These are phyloP conservation scores for Drosophila macrospina DNA, from an alignment of 2,888 invertebrate species.

Conservation along the genomic window DNA sequence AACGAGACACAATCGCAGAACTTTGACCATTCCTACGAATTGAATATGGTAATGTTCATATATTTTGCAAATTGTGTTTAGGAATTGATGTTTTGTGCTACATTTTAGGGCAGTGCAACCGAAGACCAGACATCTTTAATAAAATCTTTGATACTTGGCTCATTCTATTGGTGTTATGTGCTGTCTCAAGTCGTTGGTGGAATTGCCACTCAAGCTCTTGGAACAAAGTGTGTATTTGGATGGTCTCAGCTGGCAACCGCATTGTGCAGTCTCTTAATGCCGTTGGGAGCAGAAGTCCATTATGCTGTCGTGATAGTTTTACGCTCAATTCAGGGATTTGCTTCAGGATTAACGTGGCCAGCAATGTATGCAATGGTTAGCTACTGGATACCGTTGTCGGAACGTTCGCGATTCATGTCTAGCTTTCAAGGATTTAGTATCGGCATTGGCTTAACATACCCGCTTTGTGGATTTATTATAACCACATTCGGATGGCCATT, in stretches of 20 bases:
- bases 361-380: slow-evolving; percentile 91
- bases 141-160: slow-evolving; percentile 88
- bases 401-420: slow-evolving; percentile 91
- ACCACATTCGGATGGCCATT: slow-evolving; percentile 89
- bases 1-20: slow-evolving; percentile 44
- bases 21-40: slow-evolving; percentile 31
- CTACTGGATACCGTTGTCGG: slow-evolving; percentile 90
- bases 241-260: slow-evolving; percentile 90
- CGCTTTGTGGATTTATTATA: slow-evolving; percentile 89
- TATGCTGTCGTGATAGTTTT: slow-evolving; percentile 88
- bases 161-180: slow-evolving; percentile 91
- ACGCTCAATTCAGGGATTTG: slow-evolving; percentile 89
- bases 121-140: slow-evolving; percentile 81
- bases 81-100: slow-evolving; percentile 7
- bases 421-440: slow-evolving; percentile 92
- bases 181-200: slow-evolving; percentile 90
- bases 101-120: slow-evolving; percentile 80
- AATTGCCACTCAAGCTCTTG: slow-evolving; percentile 89
- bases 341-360: slow-evolving; percentile 91
- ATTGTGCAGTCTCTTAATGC: slow-evolving; percentile 89
- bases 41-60: slow-evolving; percentile 60
- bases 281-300: slow-evolving; percentile 88
- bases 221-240: slow-evolving; percentile 90
- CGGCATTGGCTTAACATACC: slow-evolving; percentile 90
- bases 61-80: neutral